Percentiles rank a stretch among this genome's conserved stretches.
phyloP scores from a whole-genome alignment of 2,888 invertebrate genomes.

The Malthinus flaveolus region DNA sequence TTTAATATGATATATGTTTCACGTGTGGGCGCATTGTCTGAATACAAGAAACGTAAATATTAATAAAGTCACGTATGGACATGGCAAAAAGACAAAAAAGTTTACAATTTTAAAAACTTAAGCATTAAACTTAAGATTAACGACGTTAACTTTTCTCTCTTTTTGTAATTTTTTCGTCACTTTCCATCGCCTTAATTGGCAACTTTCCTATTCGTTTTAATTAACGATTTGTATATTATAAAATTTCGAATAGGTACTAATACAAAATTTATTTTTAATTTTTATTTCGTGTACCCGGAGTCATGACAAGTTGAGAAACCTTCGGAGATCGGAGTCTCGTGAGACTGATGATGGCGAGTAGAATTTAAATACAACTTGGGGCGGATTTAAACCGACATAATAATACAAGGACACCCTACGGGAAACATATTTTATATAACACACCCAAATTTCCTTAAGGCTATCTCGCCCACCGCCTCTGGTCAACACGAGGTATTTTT shows the following conservation, averaged over 20 bases:
- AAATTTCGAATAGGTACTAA: too few relatives aligned
- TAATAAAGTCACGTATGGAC: slow-evolving; percentile 15
- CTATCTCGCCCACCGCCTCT: slow-evolving; percentile 49
- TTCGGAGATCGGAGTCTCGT: slow-evolving; percentile 39
- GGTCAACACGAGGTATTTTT: slow-evolving; percentile 51
- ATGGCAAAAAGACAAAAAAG: slow-evolving; percentile 8
- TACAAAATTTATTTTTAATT: too few relatives aligned
- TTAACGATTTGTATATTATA: too few relatives aligned
- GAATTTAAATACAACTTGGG: slow-evolving; percentile 47
- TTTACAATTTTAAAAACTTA: background rate
- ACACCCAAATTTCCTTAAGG: slow-evolving; percentile 44
- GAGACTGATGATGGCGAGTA: slow-evolving; percentile 39
- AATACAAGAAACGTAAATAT: slow-evolving; percentile 22
- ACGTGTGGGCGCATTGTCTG: slow-evolving; percentile 38
- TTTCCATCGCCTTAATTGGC: too few relatives aligned
- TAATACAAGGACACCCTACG: slow-evolving; percentile 48
- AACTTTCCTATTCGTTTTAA: too few relatives aligned
- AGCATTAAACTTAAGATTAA: too few relatives aligned
- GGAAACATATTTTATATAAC: slow-evolving; percentile 52
- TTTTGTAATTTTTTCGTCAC: background rate
- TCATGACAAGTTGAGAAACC: slow-evolving; percentile 28
- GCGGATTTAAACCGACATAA: slow-evolving; percentile 46
- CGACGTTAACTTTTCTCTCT: background rate
- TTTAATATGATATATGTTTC: slow-evolving; percentile 39
- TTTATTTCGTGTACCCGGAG: too few relatives aligned